Conservation (phyloP, 1,140 invertebrate genomes). For the Aleiodes sp. region DNA sequence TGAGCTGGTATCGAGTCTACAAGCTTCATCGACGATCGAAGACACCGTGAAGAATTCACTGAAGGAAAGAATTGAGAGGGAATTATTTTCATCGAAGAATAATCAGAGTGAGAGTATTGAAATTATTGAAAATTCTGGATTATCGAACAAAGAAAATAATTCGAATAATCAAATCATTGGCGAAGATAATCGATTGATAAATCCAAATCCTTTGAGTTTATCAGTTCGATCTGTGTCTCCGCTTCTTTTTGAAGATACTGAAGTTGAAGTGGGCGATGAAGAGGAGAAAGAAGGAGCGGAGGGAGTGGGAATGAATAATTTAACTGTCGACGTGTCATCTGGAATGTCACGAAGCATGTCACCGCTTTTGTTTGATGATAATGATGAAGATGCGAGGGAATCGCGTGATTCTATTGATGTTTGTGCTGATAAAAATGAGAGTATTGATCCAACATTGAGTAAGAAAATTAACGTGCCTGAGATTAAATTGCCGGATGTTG, state of each 20-base stretch:
- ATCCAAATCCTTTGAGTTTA: not conserved
- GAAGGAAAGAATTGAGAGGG: not conserved
- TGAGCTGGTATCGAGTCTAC: not conserved
- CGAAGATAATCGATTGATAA: not conserved
- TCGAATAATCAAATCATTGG: not conserved
- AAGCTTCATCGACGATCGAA: not conserved
- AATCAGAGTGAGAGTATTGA: not conserved
- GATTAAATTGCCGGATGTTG: constrained; percentile 3
- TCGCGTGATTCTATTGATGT: too few relatives aligned
- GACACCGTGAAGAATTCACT: not conserved
- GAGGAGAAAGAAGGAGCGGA: not conserved
- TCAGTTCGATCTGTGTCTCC: not conserved
- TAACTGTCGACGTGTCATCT: too few relatives aligned
- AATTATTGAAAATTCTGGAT: not conserved
- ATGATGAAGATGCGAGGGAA: too few relatives aligned
- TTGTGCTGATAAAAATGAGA: not conserved
- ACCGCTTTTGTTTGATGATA: too few relatives aligned
- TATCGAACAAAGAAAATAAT: not conserved
- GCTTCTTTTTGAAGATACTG: not conserved
- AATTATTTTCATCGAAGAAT: not conserved
- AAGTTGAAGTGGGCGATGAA: not conserved
- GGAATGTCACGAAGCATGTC: too few relatives aligned
- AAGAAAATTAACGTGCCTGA: not conserved
- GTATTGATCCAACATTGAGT: not conserved
- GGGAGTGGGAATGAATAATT: not conserved